A percentile compares a stretch with the other conserved stretches of the same genome.
phyloP scores from a whole-genome alignment of 2,113 vertebrate genomes.

The Camelus bactrianus region DNA sequence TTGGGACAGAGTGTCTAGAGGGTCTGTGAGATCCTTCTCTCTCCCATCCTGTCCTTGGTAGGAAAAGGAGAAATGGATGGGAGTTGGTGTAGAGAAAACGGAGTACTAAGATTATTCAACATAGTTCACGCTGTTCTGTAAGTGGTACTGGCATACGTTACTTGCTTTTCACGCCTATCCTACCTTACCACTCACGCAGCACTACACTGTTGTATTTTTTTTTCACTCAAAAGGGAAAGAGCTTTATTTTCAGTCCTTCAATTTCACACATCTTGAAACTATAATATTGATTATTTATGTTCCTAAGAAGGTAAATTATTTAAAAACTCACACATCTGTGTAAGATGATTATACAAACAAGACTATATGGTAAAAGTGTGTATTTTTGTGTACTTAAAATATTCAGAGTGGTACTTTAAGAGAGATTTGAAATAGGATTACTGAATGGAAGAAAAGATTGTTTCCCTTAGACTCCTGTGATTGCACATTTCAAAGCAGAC shows the following conservation, averaged over 20 bases:
- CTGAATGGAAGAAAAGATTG: neutral
- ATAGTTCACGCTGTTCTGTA: neutral
- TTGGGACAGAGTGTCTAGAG: neutral
- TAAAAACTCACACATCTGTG: constrained; percentile 28
- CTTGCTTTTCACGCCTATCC: neutral
- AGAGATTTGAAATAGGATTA: constrained; percentile 58
- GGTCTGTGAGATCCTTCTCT: neutral
- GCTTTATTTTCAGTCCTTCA: constrained; percentile 8
- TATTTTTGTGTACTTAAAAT: constrained; percentile 40
- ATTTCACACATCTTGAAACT: constrained; percentile 27
- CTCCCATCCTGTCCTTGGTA: neutral
- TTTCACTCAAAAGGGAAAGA: constrained; percentile 17
- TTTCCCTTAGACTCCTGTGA: constrained; percentile 51
- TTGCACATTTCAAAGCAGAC: constrained; percentile 69
- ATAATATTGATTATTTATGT: constrained; percentile 40
- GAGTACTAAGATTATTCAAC: constrained; percentile 37
- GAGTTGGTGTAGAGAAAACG: neutral
- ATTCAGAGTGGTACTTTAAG: constrained; percentile 12
- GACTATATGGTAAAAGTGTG: neutral
- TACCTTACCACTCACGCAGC: neutral
- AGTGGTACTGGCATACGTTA: neutral
- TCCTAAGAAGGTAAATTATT: constrained; percentile 49
- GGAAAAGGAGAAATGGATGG: neutral
- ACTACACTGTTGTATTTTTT: neutral
- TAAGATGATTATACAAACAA: constrained; percentile 12